These are phyloP conservation scores for Phasianus colchicus DNA, from an alignment of 2,113 vertebrate species.

Conservation along the genomic window DNA sequence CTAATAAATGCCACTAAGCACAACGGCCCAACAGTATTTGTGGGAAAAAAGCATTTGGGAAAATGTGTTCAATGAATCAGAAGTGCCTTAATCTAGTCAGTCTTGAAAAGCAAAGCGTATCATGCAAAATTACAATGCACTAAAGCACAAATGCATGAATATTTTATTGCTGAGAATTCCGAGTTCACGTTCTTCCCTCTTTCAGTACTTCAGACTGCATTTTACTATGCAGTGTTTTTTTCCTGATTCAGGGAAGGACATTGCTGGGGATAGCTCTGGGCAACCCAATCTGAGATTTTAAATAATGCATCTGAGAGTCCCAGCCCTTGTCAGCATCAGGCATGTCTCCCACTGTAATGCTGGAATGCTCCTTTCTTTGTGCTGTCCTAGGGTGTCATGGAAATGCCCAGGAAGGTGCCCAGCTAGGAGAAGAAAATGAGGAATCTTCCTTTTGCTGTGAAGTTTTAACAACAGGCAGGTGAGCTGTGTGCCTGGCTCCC, in stretches of 20 bases:
- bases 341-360: neutral
- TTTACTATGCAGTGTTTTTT: conserved; percentile 15
- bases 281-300: neutral
- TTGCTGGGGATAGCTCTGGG: neutral
- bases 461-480: neutral
- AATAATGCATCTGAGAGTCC: neutral
- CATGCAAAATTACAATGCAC: conserved; percentile 49
- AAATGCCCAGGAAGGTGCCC: neutral
- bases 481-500: fast-evolving
- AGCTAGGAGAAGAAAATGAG: neutral
- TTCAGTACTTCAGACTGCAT: neutral
- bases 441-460: neutral
- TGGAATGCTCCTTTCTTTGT: neutral
- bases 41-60: conserved; percentile 25
- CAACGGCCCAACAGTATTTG: conserved; percentile 25
- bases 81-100: conserved; percentile 57
- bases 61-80: conserved; percentile 59
- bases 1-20: conserved; percentile 61
- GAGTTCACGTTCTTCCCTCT: neutral
- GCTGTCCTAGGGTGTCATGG: neutral
- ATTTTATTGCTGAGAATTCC: neutral
- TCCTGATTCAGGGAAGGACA: neutral
- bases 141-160: conserved; percentile 52
- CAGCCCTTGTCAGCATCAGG: neutral
- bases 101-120: conserved; percentile 50